These are phyloP conservation scores for Uropetala carovei DNA, from an alignment of 2,888 invertebrate genomes.

Conservation along the genomic window DNA sequence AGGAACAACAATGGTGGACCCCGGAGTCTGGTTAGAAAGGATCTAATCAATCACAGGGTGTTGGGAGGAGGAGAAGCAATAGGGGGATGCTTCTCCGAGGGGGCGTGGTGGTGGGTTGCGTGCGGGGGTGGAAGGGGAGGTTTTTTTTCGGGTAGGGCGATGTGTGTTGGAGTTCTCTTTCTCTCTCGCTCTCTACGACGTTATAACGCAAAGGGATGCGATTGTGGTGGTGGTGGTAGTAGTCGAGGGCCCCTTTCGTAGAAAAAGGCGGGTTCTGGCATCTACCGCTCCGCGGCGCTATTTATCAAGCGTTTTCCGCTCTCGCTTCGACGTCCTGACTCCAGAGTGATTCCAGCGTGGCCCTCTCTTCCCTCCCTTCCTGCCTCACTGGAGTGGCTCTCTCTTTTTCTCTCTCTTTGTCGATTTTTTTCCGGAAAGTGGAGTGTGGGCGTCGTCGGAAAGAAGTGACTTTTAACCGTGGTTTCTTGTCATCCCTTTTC, in stretches of 20 bases:
- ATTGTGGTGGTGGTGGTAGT: not conserved
- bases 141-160: not conserved
- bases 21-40: conserved; percentile 56
- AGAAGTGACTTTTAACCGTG: not conserved
- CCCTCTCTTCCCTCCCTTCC: not conserved
- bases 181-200: not conserved
- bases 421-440: not conserved
- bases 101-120: not conserved
- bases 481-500: conserved; percentile 5
- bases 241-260: not conserved
- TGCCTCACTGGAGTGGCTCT: not conserved
- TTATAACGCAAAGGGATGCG: conserved; percentile 34
- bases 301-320: conserved; percentile 59
- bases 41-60: conserved; percentile 53
- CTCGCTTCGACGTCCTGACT: conserved; percentile 60
- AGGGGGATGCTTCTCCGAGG: not conserved
- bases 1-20: conserved; percentile 64
- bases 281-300: conserved; percentile 58
- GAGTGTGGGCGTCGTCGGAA: not conserved
- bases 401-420: not conserved
- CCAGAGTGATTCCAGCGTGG: conserved; percentile 31
- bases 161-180: not conserved
- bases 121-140: not conserved
- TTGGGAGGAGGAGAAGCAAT: not conserved
- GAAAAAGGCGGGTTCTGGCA: conserved; percentile 55